Base-by-base conservation (phyloP, 1,140 invertebrate species). In the Hypsibius dujardini region DNA sequence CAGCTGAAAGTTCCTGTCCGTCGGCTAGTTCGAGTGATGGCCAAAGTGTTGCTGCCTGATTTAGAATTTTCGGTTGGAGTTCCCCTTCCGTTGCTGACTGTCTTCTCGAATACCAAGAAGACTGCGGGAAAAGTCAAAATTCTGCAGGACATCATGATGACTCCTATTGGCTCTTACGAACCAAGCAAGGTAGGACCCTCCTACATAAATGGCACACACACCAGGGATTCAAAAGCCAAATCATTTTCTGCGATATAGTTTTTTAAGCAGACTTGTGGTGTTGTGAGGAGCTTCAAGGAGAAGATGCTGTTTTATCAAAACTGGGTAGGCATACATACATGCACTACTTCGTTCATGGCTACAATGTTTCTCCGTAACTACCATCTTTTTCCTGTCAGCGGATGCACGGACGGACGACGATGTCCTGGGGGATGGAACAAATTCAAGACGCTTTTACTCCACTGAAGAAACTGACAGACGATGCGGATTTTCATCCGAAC, bases 241-340 rank as follows among this genome's bases (percentile, higher is more conserved):
- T 56, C 50, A 7, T 7, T n/a, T 56, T 7, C 7, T 56, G 50
- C n/a, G n/a, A 7, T 56, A n/a, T n/a, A 56, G 50, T 56, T 56
- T n/a, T 56, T 56, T n/a, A 56, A n/a, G n/a, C 7, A 56, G 7
- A n/a, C 50, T n/a, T 56, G n/a, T 56, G 50, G 50, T 56, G n/a
- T 56, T 56, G 50, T 56, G 50, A 56, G n/a, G 50, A 56, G n/a
- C n/a, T 56, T 56, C 50, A 56, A 56, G 50, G 50, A 56, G 50
- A 56, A n/a, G 50, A 56, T 56, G 50, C 7, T n/a, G n/a, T 56
- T 56, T 7, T 7, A 56, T 56, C 50, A 56, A n/a, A 56, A 56
- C 50, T 56, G 50, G 50, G 50, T 56, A 56, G 7, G 50, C 50
- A 7, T 7, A 7, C 50, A n/a, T 56, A n/a, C n/a, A n/a, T n/a